Evolutionary conservation across 2,888 invertebrate genomes (phyloP).

Genomic region (Campoplex nolae): DNA sequence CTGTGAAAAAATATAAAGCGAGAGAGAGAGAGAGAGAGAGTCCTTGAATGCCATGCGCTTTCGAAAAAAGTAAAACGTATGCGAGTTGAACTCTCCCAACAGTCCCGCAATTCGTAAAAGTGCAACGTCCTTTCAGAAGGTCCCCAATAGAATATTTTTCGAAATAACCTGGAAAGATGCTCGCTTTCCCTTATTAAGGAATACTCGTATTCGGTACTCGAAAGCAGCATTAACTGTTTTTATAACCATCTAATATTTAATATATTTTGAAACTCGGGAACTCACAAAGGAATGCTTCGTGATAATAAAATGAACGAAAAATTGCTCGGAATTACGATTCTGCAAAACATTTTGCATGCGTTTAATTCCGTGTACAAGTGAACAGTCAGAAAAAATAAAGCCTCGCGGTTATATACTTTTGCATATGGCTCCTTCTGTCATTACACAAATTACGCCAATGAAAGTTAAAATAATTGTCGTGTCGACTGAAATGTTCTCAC

Average conservation of each 20-base stretch:
- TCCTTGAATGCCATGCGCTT: conserved; percentile 11
- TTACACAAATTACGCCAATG: conserved; percentile 21
- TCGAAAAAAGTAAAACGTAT: conserved; percentile 17
- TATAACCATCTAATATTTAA: background rate
- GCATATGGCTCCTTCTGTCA: conserved; percentile 2
- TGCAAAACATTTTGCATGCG: background rate
- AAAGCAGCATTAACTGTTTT: background rate
- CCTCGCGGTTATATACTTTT: background rate
- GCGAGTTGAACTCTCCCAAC: conserved; percentile 27
- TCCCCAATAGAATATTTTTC: conserved; percentile 12
- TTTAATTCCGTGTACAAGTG: background rate
- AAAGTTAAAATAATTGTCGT: conserved; percentile 17
- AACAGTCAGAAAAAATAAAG: conserved; percentile 7
- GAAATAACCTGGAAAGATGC: background rate
- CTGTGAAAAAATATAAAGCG: background rate
- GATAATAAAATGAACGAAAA: background rate
- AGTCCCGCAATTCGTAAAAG: background rate
- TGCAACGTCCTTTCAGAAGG: conserved; percentile 47
- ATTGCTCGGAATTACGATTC: conserved; percentile 10
- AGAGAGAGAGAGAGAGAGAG: conserved; percentile 6
- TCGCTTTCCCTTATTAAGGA: background rate
- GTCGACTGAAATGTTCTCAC: background rate
- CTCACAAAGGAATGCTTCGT: background rate
- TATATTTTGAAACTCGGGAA: background rate
- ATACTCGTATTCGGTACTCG: background rate